Base-by-base conservation (phyloP, 2,113 vertebrate species). In the Helogale parvula region DNA sequence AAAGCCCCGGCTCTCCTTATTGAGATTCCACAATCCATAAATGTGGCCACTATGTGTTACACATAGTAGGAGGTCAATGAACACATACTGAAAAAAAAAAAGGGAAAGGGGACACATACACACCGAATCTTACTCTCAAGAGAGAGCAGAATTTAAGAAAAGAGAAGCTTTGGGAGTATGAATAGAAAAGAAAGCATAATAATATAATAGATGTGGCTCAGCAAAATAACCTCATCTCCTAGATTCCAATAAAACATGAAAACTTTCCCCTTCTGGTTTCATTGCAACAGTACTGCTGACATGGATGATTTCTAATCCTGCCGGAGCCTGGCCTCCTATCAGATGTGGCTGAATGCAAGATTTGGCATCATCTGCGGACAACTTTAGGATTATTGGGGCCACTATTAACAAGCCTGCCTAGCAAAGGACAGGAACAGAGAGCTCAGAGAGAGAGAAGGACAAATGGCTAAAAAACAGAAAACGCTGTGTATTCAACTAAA, bases 231-330 rank as follows among this genome's bases (percentile, higher is more conserved):
- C 97, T 96, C 57, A 89, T 76, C 57, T 50, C 72, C 60, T 60
- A 25, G 71, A 85, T 88, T 94, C 45, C 76, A 90, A 45, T 89
- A 88, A 94, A 90, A 96, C 72, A 94, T 6, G 25, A 79, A 90
- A 47, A 90, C 71, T 69, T 90, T 95, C 92, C 54, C 60, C 76
- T 92, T 92, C 92, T 97, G 87, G 60, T 85, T 96, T 94, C 87
- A 88, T 15, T 90, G 87, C 96, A 95, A 87, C 50, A 96, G 74
- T 84, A 88, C 17, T 52, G 65, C 94, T 96, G 93, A 87, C 72
- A 88, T 8, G 41, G 38, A 84, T 41, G 63, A 29, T 95, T 97
- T 93, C 79, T 95, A 88, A 94, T 90, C 71, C 76, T 88, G 47
- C 45, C 0, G 0, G 76, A 96, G 84, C 45, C 76, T 76, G 31